Evolutionary conservation across 2,113 vertebrate genomes (phyloP), one percentile per base, ranked within the genome.

Genomic region (Menidia beryllina): DNA sequence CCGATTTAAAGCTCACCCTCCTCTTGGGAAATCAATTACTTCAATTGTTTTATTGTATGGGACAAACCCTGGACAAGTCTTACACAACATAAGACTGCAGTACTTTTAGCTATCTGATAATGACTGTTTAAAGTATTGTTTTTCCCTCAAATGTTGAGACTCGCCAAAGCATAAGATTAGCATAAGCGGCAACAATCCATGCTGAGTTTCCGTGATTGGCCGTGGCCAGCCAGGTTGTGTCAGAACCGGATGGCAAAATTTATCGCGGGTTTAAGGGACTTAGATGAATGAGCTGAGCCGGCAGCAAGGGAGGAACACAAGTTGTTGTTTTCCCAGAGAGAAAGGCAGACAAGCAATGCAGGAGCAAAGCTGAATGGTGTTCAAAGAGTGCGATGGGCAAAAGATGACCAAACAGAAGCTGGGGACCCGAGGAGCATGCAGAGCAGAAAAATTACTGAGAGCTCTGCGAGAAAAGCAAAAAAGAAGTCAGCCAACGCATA

Each of bases 341-440:
- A 27, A 25, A 27, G 11, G 57, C 24, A 60, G 24, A 3, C 24
- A 41, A 60, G 41, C 25, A 7, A 27, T 8, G 38, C 17, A 47
- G 59, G 23, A 53, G 38, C 50, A 54, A 43, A 66, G 50, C 50
- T 66, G 36, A 38, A 11, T 20, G 23, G 12, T 51, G 60, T 51
- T 51, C 27, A 63, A 62, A 63, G 55, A 45, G 23, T 9, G 10
- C 4, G 41, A 24, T 23, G 24, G 30, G 34, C n/a, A 30, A 25
- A 47, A 45, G 24, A 36, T 13, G 47, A 43, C 23, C 30, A 11
- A 9, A 24, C 8, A 36, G 23, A 24, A 21, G 62, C 36, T 53
- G n/a, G 13, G 50, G 17, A 50, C 20, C 41, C 30, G 54, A 59
- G 19, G 26, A 25, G 13, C 39, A 55, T 8, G 19, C 36, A n/a